Base-by-base conservation (phyloP, 2,113 vertebrate genomes). In the Thymallus thymallus region DNA sequence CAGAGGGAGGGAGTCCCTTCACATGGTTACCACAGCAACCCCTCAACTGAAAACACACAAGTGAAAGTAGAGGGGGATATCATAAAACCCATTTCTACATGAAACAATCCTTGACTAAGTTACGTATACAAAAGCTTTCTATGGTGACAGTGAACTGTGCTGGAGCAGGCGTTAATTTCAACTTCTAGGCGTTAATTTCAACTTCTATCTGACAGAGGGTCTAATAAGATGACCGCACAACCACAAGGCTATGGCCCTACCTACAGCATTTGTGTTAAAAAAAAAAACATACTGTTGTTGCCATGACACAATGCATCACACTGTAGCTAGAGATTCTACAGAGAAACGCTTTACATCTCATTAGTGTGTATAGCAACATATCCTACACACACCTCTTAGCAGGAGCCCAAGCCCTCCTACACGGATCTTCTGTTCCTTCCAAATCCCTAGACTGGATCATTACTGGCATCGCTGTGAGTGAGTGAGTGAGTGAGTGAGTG, bases 11-110 rank as follows among this genome's bases (percentile, higher is more conserved):
- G 87, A 87, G 80, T 86, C 89, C 88, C 83, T 86, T 87, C 76
- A 85, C 83, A 89, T 45, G 67, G 89, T 94, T 91, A 82, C 91
- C 91, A 91, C 87, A 88, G 91, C 88, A 93, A 93, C 92, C 82
- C 75, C 76, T 87, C 81, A 88, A 88, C 78, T 46, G 35, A 76
- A 75, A 63, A 79, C 69, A 60, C 61, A 32, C 71, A 64, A 69
- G 69, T 45, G 32, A 35, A 69, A 68, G 73, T 23, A 29, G 61
- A 63, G 61, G 5, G 65, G 71, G 3, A 72, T 62, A 78, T 60
- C 77, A 65, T 74, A 71, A 69, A 71, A 74, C 68, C 69, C 48
- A 9, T 16, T 73, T 69, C n/a, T n/a, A n/a, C n/a, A 55, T 78
- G 76, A 85, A 69, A 1, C 14, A 64, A 24, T 13, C 24, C 24